Base-by-base conservation (phyloP, 2,888 invertebrate species). In the Cephus nigrinus region DNA sequence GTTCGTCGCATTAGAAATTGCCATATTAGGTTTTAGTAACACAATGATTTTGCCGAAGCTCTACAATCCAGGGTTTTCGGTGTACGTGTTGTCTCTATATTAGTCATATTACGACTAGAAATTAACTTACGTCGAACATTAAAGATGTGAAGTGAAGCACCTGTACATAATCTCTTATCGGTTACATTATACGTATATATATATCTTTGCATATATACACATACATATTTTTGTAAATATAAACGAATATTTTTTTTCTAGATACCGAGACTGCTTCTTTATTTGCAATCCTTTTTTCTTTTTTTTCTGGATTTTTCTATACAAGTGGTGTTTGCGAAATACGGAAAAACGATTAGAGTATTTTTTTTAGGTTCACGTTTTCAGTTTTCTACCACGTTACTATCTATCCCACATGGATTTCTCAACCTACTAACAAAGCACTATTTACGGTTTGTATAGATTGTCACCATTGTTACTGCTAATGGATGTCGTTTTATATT, bases 231-330 rank as follows among this genome's bases (percentile, higher is more conserved):
- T 85, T 86, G 81, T 84, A 86, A 86, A 86, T 86, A 86, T 78
- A 86, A 83, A 82, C 80, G 80, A 82, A 82, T 83, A 76, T 79
- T 80, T 84, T 87, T 84, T 83, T 82, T 78, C 81, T 85, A 78
- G 81, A 69, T 36, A 72, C 68, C 15, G 40, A 78, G 68, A 77
- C 80, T 78, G 75, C 74, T 79, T 78, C 74, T 80, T 85, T 83
- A 84, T 85, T 86, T 82, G 75, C 69, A 30, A 23, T 79, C 83
- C 84, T 81, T 73, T 75, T 30, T 76, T 78, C 3, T 73, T 40
- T 40, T 36, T 74, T 55, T 71, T 30, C 11, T 34, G 36, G 31
- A 31, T 15, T n/a, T 76, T 4, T 12, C 36, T 4, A 36, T 4
- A 4, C 40, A 40, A 23, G 4, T 5, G 15, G 1, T 40, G 40